Base-by-base conservation (phyloP, 2,888 invertebrate genomes). In the Caenorhabditis sp. region DNA sequence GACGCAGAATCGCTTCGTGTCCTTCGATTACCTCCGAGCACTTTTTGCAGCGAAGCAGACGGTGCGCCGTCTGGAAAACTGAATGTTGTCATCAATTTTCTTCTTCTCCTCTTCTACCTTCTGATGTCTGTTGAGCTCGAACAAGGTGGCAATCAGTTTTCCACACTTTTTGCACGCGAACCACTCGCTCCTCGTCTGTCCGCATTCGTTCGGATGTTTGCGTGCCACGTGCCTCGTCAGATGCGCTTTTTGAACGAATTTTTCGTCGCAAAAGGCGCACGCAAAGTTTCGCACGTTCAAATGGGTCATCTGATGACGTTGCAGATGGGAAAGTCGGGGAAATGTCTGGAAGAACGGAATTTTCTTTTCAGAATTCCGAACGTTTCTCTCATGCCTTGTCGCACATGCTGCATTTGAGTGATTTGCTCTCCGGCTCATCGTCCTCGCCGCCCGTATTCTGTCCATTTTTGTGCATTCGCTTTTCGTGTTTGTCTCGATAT, bases 261-360 rank as follows among this genome's bases (percentile, higher is more conserved):
- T 66, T 39, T 74, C 63, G 0, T 73, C 63, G 59, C 83, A 83
- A 32, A 76, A 76, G 5, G 71, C 63, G 59, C 83, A 83, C 4
- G 63, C 43, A 27, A 56, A 81, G 11, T 75, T 65, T 7, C 81
- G 73, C 15, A 82, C 76, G 48, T 82, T 78, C 26, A 80, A 59
- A 58, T 82, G 82, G 2, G 79, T 78, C 37, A 80, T 62, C 61
- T 83, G 83, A 59, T 83, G 83, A 22, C 83, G 78, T 53, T 76
- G 77, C 2, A 83, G 77, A 46, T 83, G 83, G n/a, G 83, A 83
- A 13, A 80, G 32, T 22, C 80, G 75, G 8, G 78, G 74, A 48
- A 83, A 83, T 7, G 48, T 35, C 83, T 83, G 45, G 30, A 80
- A 30, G 9, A 30, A n/a, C n/a, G n/a, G n/a, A n/a, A n/a, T n/a